phyloP scores from a whole-genome alignment of 2,888 invertebrate genomes.

The Formica aserva region DNA sequence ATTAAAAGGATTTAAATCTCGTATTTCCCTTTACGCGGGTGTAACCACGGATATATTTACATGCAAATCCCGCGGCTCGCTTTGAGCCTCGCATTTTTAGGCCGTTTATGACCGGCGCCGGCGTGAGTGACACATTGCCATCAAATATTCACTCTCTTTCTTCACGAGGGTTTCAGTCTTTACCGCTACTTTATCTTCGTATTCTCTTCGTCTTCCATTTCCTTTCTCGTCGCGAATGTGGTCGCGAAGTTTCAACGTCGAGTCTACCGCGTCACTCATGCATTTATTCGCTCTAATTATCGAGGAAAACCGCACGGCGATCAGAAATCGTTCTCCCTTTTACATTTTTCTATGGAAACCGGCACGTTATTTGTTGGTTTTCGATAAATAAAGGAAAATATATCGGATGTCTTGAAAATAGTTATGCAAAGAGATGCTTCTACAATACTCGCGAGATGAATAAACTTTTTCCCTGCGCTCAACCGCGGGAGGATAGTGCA shows the following conservation, averaged over 20 bases:
- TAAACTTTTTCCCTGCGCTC: constrained; percentile 53
- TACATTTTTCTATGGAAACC: neutral
- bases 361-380: constrained; percentile 30
- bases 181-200: neutral
- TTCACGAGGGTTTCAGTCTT: constrained; percentile 24
- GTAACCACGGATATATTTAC: constrained; percentile 53
- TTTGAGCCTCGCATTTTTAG: constrained; percentile 32
- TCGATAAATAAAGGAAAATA: constrained; percentile 13
- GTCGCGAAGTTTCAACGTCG: constrained; percentile 42
- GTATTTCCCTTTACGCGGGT: neutral
- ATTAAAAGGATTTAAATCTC: constrained; percentile 56
- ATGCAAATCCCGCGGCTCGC: constrained; percentile 58
- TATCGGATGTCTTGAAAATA: neutral
- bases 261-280: constrained; percentile 71
- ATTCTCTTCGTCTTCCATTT: constrained; percentile 49
- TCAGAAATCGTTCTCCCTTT: constrained; percentile 49
- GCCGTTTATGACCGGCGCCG: constrained; percentile 31
- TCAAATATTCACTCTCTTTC: constrained; percentile 38
- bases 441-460: constrained; percentile 37
- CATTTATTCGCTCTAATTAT: constrained; percentile 80
- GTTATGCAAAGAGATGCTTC: constrained; percentile 22
- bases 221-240: constrained; percentile 34
- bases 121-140: constrained; percentile 50
- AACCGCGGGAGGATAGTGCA: neutral
- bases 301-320: constrained; percentile 52